Percentiles rank a stretch among this genome's conserved stretches.
Conservation (phyloP, 2,888 invertebrate genomes). For the Tanytarsus gracilentus region DNA sequence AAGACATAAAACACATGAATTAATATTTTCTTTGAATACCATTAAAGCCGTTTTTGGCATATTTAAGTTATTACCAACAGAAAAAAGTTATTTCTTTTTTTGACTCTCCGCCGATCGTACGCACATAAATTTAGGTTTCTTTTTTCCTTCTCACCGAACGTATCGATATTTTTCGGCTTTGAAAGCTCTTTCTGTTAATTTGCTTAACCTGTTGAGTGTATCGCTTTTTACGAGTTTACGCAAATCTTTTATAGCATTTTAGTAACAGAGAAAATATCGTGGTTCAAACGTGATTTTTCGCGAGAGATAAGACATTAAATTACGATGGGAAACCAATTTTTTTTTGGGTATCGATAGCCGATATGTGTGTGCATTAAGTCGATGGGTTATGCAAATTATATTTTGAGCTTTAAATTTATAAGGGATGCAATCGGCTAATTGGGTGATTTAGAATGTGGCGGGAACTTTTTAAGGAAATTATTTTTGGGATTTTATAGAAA, state of each 20-base stretch:
- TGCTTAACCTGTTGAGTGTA: neutral
- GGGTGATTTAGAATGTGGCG: too few species aligned
- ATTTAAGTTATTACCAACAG: constrained; percentile 4
- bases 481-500: too few species aligned
- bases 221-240: neutral
- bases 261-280: neutral
- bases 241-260: neutral
- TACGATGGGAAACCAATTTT: constrained; percentile 5
- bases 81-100: neutral
- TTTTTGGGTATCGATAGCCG: too few species aligned
- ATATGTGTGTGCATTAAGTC: too few species aligned
- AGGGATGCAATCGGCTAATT: too few species aligned
- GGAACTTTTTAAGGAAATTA: too few species aligned
- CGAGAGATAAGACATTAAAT: neutral
- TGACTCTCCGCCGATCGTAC: neutral
- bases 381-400: too few species aligned
- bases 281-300: constrained; percentile 1
- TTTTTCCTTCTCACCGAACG: neutral
- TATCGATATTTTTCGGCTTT: neutral
- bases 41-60: neutral
- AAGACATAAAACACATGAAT: constrained; percentile 12
- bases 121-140: neutral
- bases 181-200: too few species aligned
- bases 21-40: constrained; percentile 1
- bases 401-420: too few species aligned